These are phyloP conservation scores for Lepeophtheirus salmonis DNA, from an alignment of 1,140 invertebrate genomes.

Conservation along the genomic window DNA sequence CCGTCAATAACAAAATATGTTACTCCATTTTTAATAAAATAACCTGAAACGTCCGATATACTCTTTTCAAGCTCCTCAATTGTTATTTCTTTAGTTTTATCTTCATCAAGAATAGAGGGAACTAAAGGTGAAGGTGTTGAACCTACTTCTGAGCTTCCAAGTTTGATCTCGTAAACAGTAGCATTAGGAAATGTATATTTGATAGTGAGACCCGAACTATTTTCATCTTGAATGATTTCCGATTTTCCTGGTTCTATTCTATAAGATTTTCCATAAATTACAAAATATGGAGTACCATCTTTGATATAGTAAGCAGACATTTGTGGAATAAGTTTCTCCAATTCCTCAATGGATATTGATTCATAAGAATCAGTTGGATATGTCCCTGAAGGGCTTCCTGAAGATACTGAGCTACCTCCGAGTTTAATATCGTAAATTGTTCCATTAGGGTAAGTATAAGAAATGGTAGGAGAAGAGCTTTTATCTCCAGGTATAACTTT, in stretches of 20 bases:
- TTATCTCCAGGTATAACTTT: background rate
- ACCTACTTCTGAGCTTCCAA: background rate
- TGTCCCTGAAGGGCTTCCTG: no score
- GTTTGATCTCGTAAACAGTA: background rate
- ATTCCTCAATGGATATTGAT: background rate
- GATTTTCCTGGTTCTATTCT: background rate
- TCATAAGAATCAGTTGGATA: background rate
- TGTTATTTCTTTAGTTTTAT: background rate
- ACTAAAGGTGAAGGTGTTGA: background rate
- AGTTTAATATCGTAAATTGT: background rate
- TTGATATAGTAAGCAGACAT: background rate
- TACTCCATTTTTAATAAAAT: background rate
- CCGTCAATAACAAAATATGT: background rate
- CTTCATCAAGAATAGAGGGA: background rate
- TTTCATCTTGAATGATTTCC: background rate
- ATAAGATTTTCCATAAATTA: background rate
- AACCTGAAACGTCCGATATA: background rate
- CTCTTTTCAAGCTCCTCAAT: background rate
- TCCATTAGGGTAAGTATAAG: background rate
- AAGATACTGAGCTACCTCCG: background rate
- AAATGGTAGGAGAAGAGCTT: background rate
- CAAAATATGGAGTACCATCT: background rate
- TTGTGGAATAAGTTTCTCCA: background rate
- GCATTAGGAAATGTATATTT: background rate
- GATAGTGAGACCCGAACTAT: background rate